A percentile compares a stretch with the other conserved stretches of the same genome.
Evolutionary conservation across 2,113 vertebrate species (phyloP).

Genomic region (Alouatta palliata): DNA sequence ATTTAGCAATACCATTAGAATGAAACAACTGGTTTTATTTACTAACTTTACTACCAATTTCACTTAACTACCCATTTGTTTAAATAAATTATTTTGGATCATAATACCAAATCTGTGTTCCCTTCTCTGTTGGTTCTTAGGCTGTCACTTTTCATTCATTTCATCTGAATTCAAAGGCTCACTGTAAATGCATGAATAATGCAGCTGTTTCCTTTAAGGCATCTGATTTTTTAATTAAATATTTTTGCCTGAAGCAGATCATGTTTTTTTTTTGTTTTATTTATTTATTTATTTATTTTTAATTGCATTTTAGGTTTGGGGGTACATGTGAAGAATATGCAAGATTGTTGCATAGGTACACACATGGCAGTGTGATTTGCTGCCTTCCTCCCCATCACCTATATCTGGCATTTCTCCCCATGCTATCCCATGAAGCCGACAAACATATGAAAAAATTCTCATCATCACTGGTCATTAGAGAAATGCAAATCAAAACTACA

Average conservation of each 20-base stretch:
- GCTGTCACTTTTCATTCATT: not conserved
- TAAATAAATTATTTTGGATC: constrained; percentile 12
- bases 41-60: not conserved
- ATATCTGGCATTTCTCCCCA: no score
- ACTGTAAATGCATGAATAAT: constrained; percentile 33
- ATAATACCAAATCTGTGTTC: not conserved
- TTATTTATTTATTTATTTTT: no score
- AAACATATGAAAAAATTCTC: no score
- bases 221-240: constrained; percentile 60
- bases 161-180: constrained; percentile 34
- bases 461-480: no score
- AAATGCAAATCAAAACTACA: no score
- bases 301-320: no score
- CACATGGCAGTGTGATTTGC: no score
- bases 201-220: not conserved
- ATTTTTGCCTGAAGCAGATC: constrained; percentile 69
- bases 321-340: no score
- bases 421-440: no score
- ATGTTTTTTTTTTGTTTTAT: no score
- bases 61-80: not conserved
- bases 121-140: not conserved
- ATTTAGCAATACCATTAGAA: not conserved
- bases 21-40: constrained; percentile 5
- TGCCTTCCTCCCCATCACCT: no score
- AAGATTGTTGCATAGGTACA: no score